Evolutionary conservation across 2,797 vertebrate genomes (phyloP).

Genomic region (Urocyon cinereoargenteus): DNA sequence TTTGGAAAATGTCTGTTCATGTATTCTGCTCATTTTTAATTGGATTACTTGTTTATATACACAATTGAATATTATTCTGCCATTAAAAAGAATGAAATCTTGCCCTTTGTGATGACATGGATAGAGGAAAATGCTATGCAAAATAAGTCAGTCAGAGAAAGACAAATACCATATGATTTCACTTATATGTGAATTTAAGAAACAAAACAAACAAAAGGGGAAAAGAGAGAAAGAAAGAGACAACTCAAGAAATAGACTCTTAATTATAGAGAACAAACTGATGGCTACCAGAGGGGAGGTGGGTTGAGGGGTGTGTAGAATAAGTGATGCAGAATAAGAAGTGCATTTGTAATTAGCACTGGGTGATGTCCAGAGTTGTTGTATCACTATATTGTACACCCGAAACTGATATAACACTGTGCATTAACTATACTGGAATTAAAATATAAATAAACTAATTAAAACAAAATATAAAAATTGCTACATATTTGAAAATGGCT

Average conservation of each 20-base stretch:
- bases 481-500: conserved; percentile 89
- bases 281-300: background rate
- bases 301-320: background rate
- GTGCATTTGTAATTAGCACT: background rate
- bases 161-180: background rate
- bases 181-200: background rate
- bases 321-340: background rate
- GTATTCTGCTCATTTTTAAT: background rate
- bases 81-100: background rate
- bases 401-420: background rate
- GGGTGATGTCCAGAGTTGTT: background rate
- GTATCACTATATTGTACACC: background rate
- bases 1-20: background rate
- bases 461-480: conserved; percentile 83
- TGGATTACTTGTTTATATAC: background rate
- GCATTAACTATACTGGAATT: conserved; percentile 74
- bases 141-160: background rate
- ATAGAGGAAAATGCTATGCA: background rate
- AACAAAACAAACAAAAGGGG: background rate
- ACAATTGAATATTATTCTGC: background rate
- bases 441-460: conserved; percentile 79
- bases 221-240: background rate
- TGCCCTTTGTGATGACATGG: background rate
- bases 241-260: background rate
- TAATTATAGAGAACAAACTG: background rate